These are phyloP conservation scores for Argyresthia albistria DNA, from an alignment of 2,888 invertebrate species.

Conservation along the genomic window DNA sequence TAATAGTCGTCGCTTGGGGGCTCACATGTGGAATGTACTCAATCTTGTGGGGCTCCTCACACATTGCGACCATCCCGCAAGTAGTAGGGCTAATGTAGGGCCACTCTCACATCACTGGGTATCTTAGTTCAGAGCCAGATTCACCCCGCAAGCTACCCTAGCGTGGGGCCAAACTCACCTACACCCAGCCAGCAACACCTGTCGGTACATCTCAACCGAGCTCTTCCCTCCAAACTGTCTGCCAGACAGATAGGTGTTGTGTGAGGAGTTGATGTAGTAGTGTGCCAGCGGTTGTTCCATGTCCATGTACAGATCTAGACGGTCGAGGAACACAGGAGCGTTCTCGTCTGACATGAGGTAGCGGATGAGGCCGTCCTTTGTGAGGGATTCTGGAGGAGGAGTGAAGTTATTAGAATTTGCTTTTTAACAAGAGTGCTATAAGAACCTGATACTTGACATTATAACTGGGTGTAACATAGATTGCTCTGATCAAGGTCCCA, in stretches of 20 bases:
- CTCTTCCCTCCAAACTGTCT: constrained; percentile 98
- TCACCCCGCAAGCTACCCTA: no score
- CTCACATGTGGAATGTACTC: no score
- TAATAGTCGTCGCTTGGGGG: no score
- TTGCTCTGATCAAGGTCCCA: no score
- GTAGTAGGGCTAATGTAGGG: no score
- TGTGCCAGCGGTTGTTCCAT: constrained; percentile 99
- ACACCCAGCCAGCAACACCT: constrained; percentile 96
- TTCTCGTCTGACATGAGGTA: constrained; percentile 99
- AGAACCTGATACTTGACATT: no score
- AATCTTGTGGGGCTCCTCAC: no score
- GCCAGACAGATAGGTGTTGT: constrained; percentile 95
- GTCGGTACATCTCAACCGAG: constrained; percentile 99
- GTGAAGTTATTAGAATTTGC: background rate
- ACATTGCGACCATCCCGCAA: no score
- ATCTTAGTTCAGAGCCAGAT: no score
- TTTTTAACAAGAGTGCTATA: no score
- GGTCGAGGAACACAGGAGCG: constrained; percentile 98
- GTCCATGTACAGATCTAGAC: constrained; percentile 97
- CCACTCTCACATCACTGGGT: no score
- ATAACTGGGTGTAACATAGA: no score
- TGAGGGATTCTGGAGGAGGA: constrained; percentile 79
- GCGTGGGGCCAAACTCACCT: constrained; percentile 68
- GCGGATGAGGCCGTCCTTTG: constrained; percentile 96
- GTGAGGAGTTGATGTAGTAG: constrained; percentile 99